phyloP scores from a whole-genome alignment of 2,113 vertebrate genomes.

The Brachypodius melanocephalos region DNA sequence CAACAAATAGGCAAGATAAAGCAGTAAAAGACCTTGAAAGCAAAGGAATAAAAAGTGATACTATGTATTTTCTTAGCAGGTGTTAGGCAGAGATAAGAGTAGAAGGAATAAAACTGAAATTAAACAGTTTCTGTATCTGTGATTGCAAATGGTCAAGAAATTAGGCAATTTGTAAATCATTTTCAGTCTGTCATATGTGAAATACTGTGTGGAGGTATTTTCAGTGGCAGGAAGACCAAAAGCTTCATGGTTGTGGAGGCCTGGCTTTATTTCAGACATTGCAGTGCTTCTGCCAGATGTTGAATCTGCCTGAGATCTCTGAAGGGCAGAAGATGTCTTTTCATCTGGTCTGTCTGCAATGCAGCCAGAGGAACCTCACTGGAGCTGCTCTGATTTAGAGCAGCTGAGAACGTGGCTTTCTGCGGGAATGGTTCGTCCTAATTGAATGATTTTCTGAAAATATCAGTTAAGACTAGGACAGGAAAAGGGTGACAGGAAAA shows the following conservation, averaged over 20 bases:
- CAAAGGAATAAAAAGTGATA: neutral
- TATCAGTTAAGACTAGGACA: neutral
- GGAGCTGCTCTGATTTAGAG: neutral
- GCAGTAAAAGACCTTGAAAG: neutral
- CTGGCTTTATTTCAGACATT: neutral
- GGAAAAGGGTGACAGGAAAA: neutral
- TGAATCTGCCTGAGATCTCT: neutral
- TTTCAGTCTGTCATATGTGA: neutral
- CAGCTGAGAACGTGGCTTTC: neutral
- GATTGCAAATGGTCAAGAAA: neutral
- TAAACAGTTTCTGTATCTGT: neutral
- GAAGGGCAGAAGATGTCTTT: neutral
- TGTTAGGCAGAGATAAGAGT: conserved; percentile 33
- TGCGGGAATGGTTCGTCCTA: neutral
- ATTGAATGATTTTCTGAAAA: neutral
- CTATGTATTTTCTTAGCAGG: neutral
- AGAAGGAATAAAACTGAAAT: neutral
- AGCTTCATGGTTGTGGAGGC: neutral
- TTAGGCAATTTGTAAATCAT: neutral
- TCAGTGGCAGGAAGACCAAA: neutral
- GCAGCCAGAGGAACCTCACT: neutral
- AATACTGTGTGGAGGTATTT: neutral
- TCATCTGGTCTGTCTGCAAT: neutral
- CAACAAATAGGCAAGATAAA: conserved; percentile 1
- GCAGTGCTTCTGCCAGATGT: neutral